These are phyloP conservation scores for Barnardius zonarius DNA, from an alignment of 2,113 vertebrate species.

Conservation along the genomic window DNA sequence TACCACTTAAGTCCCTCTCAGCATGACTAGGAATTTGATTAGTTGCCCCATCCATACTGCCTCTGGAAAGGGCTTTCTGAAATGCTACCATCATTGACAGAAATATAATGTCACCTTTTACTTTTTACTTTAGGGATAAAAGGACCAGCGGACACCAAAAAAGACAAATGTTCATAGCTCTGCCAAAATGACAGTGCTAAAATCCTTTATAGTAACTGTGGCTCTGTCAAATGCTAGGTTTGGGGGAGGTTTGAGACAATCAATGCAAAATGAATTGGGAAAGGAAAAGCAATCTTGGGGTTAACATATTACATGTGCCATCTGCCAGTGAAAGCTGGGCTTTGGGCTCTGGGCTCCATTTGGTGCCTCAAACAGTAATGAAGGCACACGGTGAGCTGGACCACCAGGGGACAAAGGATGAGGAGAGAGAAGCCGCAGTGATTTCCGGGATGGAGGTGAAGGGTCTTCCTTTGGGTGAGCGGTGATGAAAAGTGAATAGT, in stretches of 20 bases:
- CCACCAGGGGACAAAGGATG: background rate
- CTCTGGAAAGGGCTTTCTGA: background rate
- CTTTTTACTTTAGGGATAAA: background rate
- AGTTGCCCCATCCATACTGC: background rate
- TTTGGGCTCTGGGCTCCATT: background rate
- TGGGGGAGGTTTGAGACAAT: background rate
- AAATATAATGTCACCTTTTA: background rate
- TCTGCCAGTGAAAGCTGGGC: background rate
- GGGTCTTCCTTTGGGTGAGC: background rate
- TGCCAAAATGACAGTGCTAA: background rate
- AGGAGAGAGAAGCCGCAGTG: background rate
- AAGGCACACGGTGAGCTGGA: background rate
- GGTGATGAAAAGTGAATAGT: background rate
- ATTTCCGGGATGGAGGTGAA: background rate
- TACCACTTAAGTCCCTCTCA: background rate
- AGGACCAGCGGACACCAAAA: background rate
- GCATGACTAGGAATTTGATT: background rate
- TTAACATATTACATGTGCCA: background rate
- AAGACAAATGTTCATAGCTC: background rate
- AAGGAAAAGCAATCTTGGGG: background rate
- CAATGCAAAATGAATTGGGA: background rate
- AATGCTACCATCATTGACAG: background rate
- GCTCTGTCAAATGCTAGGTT: background rate
- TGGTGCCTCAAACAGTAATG: background rate
- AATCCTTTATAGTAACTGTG: background rate